Evolutionary conservation across 2,113 vertebrate genomes (phyloP).

Genomic region (Microtus ochrogaster): DNA sequence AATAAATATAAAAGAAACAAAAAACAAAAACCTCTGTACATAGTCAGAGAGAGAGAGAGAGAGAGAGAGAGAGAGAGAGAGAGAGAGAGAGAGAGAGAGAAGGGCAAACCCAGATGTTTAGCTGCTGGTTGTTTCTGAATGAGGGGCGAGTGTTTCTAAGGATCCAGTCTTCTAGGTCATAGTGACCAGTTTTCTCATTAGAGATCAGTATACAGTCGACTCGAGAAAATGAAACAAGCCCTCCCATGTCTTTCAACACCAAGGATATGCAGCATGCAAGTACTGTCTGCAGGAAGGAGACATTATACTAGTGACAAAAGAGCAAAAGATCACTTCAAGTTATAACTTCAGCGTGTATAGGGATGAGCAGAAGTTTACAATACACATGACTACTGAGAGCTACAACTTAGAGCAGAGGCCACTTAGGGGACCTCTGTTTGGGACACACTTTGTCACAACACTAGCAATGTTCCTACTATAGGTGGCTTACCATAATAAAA

Average conservation of each 20-base stretch:
- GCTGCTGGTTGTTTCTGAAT: neutral
- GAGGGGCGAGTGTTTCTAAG: neutral
- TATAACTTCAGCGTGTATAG: neutral
- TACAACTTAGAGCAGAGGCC: neutral
- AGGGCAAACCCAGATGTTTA: neutral
- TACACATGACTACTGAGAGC: neutral
- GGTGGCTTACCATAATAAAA: neutral
- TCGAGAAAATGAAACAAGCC: neutral
- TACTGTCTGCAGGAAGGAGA: neutral
- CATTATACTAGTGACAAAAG: neutral
- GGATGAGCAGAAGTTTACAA: neutral
- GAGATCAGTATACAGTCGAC: neutral
- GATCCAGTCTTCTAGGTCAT: neutral
- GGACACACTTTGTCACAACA: neutral
- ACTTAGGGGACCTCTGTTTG: neutral
- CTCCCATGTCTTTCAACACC: neutral
- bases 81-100: neutral
- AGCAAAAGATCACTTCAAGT: neutral
- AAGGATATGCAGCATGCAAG: neutral
- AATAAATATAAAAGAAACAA: neutral
- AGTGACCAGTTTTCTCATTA: neutral
- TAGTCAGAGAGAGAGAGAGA: neutral
- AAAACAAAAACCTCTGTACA: neutral
- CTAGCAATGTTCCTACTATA: conserved; percentile 1
- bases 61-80: neutral